Base-by-base conservation (phyloP, 2,888 invertebrate species). In the Troilus luridus region DNA sequence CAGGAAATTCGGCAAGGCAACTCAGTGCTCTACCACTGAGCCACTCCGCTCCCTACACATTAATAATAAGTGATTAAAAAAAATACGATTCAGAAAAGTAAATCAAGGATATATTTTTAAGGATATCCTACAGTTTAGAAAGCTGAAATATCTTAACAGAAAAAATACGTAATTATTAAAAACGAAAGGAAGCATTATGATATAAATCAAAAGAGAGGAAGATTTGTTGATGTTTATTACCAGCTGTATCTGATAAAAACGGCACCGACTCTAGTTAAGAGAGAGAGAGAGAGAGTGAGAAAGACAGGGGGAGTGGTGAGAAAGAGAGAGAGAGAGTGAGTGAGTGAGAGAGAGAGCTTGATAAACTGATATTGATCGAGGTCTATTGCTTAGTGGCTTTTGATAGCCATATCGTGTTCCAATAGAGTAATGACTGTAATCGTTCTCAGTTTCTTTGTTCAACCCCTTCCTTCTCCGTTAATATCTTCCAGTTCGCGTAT, bases 361-460 rank as follows among this genome's bases (percentile, higher is more conserved):
- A 85, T 85, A 85, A 85, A 85, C 56, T 56, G 85, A 85, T 77
- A 85, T 85, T 19, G 85, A 85, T 85, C 56, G 85, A 7, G 85
- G 14, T 56, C 85, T 85, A 85, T 85, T 85, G 85, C 85, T 85
- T 85, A 85, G 56, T 85, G 85, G 85, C 85, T 85, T 85, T 85
- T 85, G 85, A 85, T 58, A 85, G 85, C 85, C 85, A 85, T 85
- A 85, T 85, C 85, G 56, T 85, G 56, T 54, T 85, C 56, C 85
- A 58, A 85, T 85, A 54, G 85, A 85, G 85, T 85, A 85, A 85
- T 85, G 85, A 85, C 56, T 12, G 21, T 58, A 85, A 85, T 85
- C 54, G 21, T 58, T 85, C 56, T 56, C 85, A 58, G 85, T 85
- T 85, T 85, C 85, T 85, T 85, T 85, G 85, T 85, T 85, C 21